Conservation (phyloP, 23 tunicate genomes). For the Botrylloides violaceus region DNA sequence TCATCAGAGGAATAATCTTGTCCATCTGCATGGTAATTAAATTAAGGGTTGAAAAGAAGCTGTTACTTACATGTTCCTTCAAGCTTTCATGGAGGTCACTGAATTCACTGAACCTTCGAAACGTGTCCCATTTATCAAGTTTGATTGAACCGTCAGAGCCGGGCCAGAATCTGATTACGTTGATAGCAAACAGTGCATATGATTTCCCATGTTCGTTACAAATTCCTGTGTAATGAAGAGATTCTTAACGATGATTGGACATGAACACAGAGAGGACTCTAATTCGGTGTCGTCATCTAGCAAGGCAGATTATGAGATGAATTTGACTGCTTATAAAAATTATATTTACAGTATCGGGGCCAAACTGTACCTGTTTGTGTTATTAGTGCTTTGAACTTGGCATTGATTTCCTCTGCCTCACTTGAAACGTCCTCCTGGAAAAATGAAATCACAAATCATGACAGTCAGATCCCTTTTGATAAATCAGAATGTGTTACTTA, state of each 20-base stretch:
- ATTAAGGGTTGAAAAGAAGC: not conserved
- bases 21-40: no score
- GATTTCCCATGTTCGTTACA: constrained; percentile 92
- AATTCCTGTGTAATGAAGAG: constrained; percentile 35
- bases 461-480: no score
- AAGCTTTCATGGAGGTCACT: constrained; percentile 70
- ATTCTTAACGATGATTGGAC: no score
- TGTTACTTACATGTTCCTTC: constrained; percentile 63
- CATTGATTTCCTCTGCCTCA: constrained; percentile 21
- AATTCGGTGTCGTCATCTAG: no score
- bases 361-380: constrained; percentile 66
- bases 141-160: constrained; percentile 16
- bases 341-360: constrained; percentile 2
- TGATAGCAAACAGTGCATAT: constrained; percentile 84
- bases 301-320: not conserved
- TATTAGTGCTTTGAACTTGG: constrained; percentile 57
- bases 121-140: constrained; percentile 85
- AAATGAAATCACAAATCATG: not conserved
- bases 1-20: no score
- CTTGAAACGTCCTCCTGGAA: constrained; percentile 22
- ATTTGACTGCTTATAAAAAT: not conserved
- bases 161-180: constrained; percentile 47
- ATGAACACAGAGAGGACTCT: no score
- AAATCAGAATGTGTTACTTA: no score
- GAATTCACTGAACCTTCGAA: constrained; percentile 79